phyloP scores from a whole-genome alignment of 2,888 invertebrate species.

The Parnassius apollo region DNA sequence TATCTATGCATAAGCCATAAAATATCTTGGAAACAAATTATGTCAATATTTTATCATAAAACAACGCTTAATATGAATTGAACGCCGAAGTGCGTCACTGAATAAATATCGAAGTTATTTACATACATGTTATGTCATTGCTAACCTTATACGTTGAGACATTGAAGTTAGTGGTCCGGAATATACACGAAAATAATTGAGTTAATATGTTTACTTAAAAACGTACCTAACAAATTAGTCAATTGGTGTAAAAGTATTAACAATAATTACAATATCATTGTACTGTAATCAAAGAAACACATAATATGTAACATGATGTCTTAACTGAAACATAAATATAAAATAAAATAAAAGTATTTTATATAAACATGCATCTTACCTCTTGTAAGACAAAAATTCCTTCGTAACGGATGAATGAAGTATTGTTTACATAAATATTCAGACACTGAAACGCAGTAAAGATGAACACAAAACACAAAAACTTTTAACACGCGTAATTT shows the following conservation, averaged over 20 bases:
- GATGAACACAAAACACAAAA: constrained; percentile 13
- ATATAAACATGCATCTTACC: constrained; percentile 28
- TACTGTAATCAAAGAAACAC: too few species aligned
- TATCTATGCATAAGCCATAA: constrained; percentile 5
- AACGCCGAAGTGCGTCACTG: constrained; percentile 49
- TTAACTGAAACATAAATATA: neutral
- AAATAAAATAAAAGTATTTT: neutral
- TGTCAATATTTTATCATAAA: constrained; percentile 15
- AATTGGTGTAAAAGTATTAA: too few species aligned
- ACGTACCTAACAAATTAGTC: too few species aligned
- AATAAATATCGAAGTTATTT: constrained; percentile 35
- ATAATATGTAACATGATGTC: neutral
- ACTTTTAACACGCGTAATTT: neutral
- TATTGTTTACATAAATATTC: constrained; percentile 42
- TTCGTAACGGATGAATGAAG: constrained; percentile 23
- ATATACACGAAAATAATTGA: constrained; percentile 36
- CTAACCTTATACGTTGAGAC: constrained; percentile 42
- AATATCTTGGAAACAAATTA: constrained; percentile 2
- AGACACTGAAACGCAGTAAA: constrained; percentile 36
- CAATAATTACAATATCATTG: too few species aligned
- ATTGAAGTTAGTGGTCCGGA: constrained; percentile 37
- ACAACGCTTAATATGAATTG: constrained; percentile 31
- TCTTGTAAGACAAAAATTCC: constrained; percentile 16
- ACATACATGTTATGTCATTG: constrained; percentile 51
- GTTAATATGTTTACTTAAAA: constrained; percentile 9